These are phyloP conservation scores for Monodelphis domestica DNA, from an alignment of 2,797 vertebrate genomes.

Conservation along the genomic window DNA sequence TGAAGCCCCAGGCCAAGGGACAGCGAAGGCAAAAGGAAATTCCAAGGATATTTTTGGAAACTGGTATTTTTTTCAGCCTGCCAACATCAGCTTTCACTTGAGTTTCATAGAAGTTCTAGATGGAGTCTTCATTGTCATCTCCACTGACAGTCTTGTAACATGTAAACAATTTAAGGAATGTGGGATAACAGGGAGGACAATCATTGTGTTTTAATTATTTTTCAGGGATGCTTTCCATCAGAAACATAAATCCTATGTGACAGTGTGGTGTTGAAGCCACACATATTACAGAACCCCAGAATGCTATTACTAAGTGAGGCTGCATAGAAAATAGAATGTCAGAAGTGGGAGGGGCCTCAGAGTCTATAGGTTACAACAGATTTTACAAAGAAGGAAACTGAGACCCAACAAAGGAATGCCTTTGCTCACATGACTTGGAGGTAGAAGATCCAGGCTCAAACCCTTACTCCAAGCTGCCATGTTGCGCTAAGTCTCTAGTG, in stretches of 20 bases:
- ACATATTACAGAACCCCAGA: neutral
- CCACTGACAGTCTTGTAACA: neutral
- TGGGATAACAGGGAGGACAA: neutral
- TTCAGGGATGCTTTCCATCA: neutral
- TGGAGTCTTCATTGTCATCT: neutral
- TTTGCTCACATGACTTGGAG: neutral
- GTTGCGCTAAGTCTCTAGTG: neutral
- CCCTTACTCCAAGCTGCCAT: neutral
- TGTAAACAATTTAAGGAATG: neutral
- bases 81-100: slow-evolving; percentile 56
- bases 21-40: slow-evolving; percentile 46
- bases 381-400: neutral
- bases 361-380: neutral
- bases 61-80: slow-evolving; percentile 42
- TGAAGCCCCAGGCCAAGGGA: slow-evolving; percentile 69
- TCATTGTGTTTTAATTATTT: neutral
- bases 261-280: neutral
- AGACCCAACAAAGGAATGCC: neutral
- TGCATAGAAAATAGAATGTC: neutral
- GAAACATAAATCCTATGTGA: neutral
- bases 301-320: neutral
- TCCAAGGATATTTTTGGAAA: slow-evolving; percentile 68
- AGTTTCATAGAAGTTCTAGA: slow-evolving; percentile 51
- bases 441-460: neutral
- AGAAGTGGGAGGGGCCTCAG: neutral